These are phyloP conservation scores for Belonocnema kinseyi DNA, from an alignment of 1,140 invertebrate genomes.

Conservation along the genomic window DNA sequence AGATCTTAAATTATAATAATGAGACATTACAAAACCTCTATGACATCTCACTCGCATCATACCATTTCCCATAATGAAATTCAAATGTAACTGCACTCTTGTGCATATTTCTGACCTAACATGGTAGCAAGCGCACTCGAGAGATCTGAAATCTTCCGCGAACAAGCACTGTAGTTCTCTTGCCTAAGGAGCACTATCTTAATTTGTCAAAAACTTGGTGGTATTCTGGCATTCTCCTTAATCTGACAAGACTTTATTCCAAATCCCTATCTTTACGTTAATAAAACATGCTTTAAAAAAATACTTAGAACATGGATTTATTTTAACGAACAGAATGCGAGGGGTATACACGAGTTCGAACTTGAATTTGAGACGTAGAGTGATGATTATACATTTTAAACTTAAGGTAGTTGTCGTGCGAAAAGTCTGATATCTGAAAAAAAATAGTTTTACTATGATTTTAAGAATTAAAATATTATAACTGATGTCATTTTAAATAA, in stretches of 20 bases:
- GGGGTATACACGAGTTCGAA: no score
- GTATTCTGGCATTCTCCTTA: background rate
- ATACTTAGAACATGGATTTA: no score
- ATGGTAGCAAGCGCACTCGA: conserved; percentile 14
- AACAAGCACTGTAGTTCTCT: conserved; percentile 21
- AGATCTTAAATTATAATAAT: conserved; percentile 31
- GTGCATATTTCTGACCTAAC: conserved; percentile 30
- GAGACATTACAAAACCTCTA: conserved; percentile 23
- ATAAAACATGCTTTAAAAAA: no score
- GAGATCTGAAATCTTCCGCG: conserved; percentile 22
- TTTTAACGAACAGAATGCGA: no score
- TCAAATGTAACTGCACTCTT: conserved; percentile 30
- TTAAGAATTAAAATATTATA: no score
- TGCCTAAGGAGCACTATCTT: background rate
- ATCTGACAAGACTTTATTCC: conserved; percentile 9
- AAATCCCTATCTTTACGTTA: background rate
- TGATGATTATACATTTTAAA: no score
- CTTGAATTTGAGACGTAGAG: no score
- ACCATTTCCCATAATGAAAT: conserved; percentile 31
- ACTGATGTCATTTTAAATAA: no score
- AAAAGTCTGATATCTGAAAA: no score
- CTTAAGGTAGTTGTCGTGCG: no score
- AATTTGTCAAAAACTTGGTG: conserved; percentile 13
- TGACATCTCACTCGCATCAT: conserved; percentile 19
- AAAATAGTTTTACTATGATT: no score